A percentile compares a stretch with the other conserved stretches of the same genome.
These are phyloP conservation scores for Coryphaenoides rupestris DNA, from an alignment of 2,113 vertebrate genomes.

Conservation along the genomic window DNA sequence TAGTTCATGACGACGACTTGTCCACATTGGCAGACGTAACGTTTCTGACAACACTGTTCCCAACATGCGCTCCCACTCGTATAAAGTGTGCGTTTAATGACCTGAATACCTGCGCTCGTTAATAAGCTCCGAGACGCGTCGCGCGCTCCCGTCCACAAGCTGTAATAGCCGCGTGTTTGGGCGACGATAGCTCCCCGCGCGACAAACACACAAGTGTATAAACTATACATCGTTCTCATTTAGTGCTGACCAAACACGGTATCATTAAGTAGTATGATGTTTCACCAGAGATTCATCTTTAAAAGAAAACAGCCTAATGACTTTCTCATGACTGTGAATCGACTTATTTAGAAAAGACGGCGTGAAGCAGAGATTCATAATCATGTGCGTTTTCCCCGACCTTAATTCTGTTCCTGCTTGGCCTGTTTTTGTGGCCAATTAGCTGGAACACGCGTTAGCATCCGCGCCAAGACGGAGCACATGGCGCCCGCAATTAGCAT, in stretches of 20 bases:
- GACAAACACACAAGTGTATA: too few species aligned
- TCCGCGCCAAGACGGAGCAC: constrained; percentile 44
- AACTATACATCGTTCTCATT: background rate
- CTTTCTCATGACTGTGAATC: background rate
- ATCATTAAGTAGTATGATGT: background rate
- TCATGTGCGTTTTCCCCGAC: constrained; percentile 34
- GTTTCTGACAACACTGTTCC: too few species aligned
- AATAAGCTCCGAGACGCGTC: too few species aligned
- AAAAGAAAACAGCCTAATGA: constrained; percentile 22
- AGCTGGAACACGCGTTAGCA: constrained; percentile 33
- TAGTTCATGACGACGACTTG: too few species aligned
- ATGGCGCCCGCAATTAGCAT: constrained; percentile 48
- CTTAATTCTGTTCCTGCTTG: constrained; percentile 36
- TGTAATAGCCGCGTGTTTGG: too few species aligned
- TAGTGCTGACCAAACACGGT: background rate
- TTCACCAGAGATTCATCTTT: constrained; percentile 27
- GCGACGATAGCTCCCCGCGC: too few species aligned
- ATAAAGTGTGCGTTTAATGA: too few species aligned
- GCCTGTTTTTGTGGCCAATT: constrained; percentile 54
- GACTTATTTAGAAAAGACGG: constrained; percentile 13
- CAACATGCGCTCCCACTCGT: too few species aligned
- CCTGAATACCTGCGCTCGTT: too few species aligned
- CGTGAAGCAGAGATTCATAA: constrained; percentile 20
- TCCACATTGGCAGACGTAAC: too few species aligned
- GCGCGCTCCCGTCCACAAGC: too few species aligned